Base-by-base conservation (phyloP, 2,797 vertebrate genomes). In the Dipus sagitta region DNA sequence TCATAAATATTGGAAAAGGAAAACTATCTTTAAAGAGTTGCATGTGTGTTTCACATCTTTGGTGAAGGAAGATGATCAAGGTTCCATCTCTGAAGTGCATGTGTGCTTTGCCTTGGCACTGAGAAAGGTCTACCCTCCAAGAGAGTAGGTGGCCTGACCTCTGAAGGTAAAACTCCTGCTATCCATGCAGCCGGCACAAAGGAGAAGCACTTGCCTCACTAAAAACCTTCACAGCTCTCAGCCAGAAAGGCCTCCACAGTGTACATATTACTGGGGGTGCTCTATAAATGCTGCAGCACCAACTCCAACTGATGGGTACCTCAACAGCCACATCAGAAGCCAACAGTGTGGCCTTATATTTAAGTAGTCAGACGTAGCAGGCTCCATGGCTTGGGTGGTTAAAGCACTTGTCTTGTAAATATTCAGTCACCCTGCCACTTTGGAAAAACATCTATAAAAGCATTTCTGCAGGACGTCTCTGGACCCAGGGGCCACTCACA, bases 121-220 rank as follows among this genome's bases (percentile, higher is more conserved):
- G n/a, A 84, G 92, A 32, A 77, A 87, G 93, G 94, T 90, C 83
- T 86, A 58, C 32, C 88, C 64, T 83, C 14, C 86, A 65, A 65
- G 74, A 93, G 83, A 95, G 93, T 90, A 97, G 94, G 90, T 96
- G 89, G 85, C n/a, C 85, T 93, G 94, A 96, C 92, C 92, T 47
- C 0, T 28, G 21, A 0, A 2, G 93, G 67, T 91, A 90, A 71
- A 95, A 94, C 94, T 96, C 94, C 89, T 80, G 60, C 20, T 92
- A 87, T 82, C 89, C 68, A 72, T 0, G 15, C 8, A 67, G 60
- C 85, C 72, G 34, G 54, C 47, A 75, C 34, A 6, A 62, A 38
- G 47, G 75, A 54, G 60, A 81, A 65, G 15, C 14, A 23, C 32
- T 14, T 18, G 34, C 64, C 72, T 90, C 82, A 92, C 6, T 72